Base-by-base conservation (phyloP, 1,140 invertebrate genomes). In the Drosophila leontia region DNA sequence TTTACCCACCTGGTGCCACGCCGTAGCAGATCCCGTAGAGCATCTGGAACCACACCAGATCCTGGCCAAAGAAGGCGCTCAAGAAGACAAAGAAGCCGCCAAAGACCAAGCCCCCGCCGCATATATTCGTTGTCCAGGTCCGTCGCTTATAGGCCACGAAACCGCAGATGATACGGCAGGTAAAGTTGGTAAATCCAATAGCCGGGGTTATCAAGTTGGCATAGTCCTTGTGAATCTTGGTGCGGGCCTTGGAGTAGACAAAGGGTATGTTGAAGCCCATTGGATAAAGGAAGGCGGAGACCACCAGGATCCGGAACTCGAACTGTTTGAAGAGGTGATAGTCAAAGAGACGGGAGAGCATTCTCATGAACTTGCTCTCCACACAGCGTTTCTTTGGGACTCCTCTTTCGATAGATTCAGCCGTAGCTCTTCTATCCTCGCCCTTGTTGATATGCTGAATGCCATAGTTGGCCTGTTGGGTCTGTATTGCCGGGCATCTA, bases 11-110 rank as follows among this genome's bases (percentile, higher is more conserved):
- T 87, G 98, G 96, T 51, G 97, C 96, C n/a, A 99, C 93, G 45
- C 98, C 98, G 93, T 98, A 99, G 5, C 96, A 91, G 3, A 95
- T 93, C 13, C 96, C 95, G 87, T 98, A 99, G 44, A 94, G 92
- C 78, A 94, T 96, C 91, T 96, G 98, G 93, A 94, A 97, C 68
- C 90, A 90, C 8, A 91, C 32, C 56, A 76, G 9, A 55, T 90
- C 53, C 13, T 37, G 32, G 19, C 91, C 91, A 50, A 56, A 86
- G 50, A 92, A 92, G 17, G 91, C 87, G 48, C 91, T 92, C 1
- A 57, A 7, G 2, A 88, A 56, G 4, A 88, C 82, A 4, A 67
- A 37, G 3, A 42, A 0, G 9, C 91, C 91, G 8, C 91, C 91
- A 19, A 90, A 80, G 12, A 86, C 32, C 64, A 92, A 44, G 23